These are phyloP conservation scores for Neodiprion fabricii DNA, from an alignment of 1,140 invertebrate species.

Conservation along the genomic window DNA sequence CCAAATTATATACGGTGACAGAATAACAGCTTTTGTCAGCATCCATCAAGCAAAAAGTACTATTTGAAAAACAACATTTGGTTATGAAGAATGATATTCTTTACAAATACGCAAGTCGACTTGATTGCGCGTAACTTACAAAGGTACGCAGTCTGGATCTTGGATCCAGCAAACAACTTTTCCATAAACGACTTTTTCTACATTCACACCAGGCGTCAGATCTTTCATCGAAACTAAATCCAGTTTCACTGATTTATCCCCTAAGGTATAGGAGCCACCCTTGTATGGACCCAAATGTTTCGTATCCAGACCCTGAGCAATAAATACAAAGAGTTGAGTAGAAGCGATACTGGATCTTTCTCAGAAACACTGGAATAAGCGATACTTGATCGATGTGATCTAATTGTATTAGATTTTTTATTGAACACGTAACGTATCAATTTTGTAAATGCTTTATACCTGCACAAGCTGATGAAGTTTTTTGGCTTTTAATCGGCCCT, in stretches of 20 bases:
- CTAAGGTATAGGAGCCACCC: conserved; percentile 64
- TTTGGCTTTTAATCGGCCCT: conserved; percentile 80
- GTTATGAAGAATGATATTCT: conserved; percentile 11
- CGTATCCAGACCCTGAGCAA: conserved; percentile 60
- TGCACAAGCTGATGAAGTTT: conserved; percentile 72
- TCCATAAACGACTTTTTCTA: conserved; percentile 75
- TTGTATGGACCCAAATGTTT: conserved; percentile 70
- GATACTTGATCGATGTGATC: too few species aligned
- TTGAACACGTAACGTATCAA: conserved; percentile 13
- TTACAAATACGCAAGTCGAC: neutral
- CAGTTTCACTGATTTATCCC: conserved; percentile 64
- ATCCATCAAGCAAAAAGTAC: conserved; percentile 84
- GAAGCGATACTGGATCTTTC: conserved; percentile 19
- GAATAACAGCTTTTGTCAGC: conserved; percentile 72
- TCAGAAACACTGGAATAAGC: neutral
- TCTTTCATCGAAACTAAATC: conserved; percentile 59
- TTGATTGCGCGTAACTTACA: conserved; percentile 64
- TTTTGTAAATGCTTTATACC: conserved; percentile 46
- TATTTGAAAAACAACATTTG: conserved; percentile 47
- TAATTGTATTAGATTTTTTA: neutral
- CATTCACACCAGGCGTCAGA: conserved; percentile 67
- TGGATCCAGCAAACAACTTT: conserved; percentile 83
- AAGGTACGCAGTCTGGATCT: conserved; percentile 77
- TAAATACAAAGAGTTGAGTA: conserved; percentile 18
- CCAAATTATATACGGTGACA: conserved; percentile 85